Base-by-base conservation (phyloP, 2,888 invertebrate species). In the Dasypolia templi region DNA sequence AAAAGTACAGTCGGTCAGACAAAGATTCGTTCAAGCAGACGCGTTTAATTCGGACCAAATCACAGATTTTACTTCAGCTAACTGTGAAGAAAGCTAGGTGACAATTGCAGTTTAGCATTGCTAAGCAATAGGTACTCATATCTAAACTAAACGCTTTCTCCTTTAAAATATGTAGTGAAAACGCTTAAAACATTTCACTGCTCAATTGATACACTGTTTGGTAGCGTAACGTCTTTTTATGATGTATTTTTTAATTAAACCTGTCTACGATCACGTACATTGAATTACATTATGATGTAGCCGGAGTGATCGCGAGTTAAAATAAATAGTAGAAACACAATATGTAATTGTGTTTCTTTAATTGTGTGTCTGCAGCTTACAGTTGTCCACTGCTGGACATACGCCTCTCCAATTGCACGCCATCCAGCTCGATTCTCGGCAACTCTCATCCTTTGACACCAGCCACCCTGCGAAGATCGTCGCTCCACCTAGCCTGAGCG, bases 51-150 rank as follows among this genome's bases (percentile, higher is more conserved):
- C 53, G 53, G 19, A 55, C 39, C 32, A 7, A 66, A 65, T 78
- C 49, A 44, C 64, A 65, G 46, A 72, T 59, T 64, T 72, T 53
- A 42, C 64, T 39, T 51, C 42, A 51, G 29, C 26, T 29, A 63
- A 61, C 61, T 39, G 66, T 56, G 67, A 79, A 83, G 87, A 87
- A 86, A 89, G 86, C 66, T 56, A 79, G 66, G 85, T 88, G 90
- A 88, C 89, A 89, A 86, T 87, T 81, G 79, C 79, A 79, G 70
- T 69, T 79, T 79, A 77, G 71, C 85, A 88, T 90, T 88, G 89
- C 88, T 75, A 79, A 84, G 84, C 82, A 77, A 63, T 69, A 78
- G 35, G 49, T n/a, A n/a, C n/a, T n/a, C n/a, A 3, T 68, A 64
- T 29, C 32, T 86, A 77, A 83, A 77, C 80, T 86, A 73, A 83